These are phyloP conservation scores for Sclerurus mexicanus DNA, from an alignment of 2,113 vertebrate species.

Conservation along the genomic window DNA sequence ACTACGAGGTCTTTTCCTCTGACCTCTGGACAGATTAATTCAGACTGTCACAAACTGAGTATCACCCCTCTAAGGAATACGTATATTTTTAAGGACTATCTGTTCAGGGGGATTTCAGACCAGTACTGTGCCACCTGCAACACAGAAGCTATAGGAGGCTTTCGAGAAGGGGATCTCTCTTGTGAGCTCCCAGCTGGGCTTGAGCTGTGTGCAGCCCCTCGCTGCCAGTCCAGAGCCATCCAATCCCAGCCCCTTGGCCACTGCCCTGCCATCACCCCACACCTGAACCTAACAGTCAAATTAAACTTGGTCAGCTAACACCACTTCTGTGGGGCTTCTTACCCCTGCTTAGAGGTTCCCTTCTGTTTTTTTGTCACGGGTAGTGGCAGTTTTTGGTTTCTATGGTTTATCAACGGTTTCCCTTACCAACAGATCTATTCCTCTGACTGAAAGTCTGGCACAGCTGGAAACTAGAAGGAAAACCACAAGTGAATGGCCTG, in stretches of 20 bases:
- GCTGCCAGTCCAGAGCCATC: neutral
- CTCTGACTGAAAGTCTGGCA: slow-evolving; percentile 76
- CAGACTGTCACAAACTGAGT: neutral
- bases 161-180: neutral
- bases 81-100: neutral
- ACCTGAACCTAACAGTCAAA: neutral
- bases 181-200: neutral
- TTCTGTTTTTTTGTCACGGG: slow-evolving; percentile 37
- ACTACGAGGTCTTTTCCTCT: neutral
- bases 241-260: rapidly evolving
- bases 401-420: slow-evolving; percentile 78
- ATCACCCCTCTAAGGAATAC: neutral
- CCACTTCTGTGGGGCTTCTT: neutral
- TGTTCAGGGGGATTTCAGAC: neutral
- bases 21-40: neutral
- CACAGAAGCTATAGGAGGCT: neutral
- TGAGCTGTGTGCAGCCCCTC: neutral
- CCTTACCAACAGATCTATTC: slow-evolving; percentile 75
- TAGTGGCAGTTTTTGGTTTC: slow-evolving; percentile 79
- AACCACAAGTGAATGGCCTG: slow-evolving; percentile 80
- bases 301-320: neutral
- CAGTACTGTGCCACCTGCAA: neutral
- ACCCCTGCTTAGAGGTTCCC: neutral
- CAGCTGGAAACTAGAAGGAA: slow-evolving; percentile 74
- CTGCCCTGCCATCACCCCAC: neutral